Evolutionary conservation across 2,888 invertebrate species (phyloP).

Genomic region (Anorthoa munda): DNA sequence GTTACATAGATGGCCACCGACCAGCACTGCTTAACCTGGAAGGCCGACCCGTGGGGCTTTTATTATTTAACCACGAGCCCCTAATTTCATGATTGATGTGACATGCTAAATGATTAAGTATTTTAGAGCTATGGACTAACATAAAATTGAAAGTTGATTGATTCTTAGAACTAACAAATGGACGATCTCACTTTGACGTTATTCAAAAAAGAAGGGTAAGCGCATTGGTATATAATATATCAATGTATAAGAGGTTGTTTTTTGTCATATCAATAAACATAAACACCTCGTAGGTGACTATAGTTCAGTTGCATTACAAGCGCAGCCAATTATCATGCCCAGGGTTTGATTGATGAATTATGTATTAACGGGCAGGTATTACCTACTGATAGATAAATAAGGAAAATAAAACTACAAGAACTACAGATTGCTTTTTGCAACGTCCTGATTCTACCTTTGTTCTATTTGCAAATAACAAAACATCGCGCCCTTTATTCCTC

Average conservation of each 20-base stretch:
- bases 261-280: not conserved
- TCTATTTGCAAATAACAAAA: not conserved
- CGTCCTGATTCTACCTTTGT: not conserved
- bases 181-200: not conserved
- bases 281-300: not conserved
- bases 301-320: not conserved
- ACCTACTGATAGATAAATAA: not conserved
- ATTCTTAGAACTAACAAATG: slow-evolving; percentile 24
- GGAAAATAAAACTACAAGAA: slow-evolving; percentile 11
- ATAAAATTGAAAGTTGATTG: slow-evolving; percentile 35
- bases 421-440: not conserved
- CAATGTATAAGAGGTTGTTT: not conserved
- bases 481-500: not conserved
- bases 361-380: not conserved
- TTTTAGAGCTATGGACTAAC: not conserved
- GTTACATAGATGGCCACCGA: no score
- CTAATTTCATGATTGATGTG: slow-evolving; percentile 8
- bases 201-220: not conserved
- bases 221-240: no score
- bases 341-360: slow-evolving; percentile 14
- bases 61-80: not conserved
- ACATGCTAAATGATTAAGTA: not conserved
- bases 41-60: not conserved
- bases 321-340: not conserved
- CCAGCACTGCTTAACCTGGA: not conserved